A percentile compares a stretch with the other conserved stretches of the same genome.
Evolutionary conservation across 30 jellyfish, hydroid and myxozoan genomes (phyloP).

Genomic region (Sanderia malayensis): DNA sequence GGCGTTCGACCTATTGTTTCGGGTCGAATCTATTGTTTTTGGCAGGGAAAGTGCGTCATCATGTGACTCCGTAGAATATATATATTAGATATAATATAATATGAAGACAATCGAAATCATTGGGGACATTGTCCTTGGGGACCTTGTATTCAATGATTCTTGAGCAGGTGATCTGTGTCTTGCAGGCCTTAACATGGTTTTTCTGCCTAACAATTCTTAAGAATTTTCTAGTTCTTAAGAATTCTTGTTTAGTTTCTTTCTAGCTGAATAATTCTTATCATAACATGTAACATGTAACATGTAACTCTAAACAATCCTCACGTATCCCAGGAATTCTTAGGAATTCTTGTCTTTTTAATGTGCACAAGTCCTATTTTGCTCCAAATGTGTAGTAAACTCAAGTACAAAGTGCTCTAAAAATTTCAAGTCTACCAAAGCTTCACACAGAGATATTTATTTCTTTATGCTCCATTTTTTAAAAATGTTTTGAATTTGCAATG

Average conservation of each 20-base stretch:
- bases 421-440: not conserved
- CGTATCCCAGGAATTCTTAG: not conserved
- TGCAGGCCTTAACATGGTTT: not conserved
- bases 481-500: too few relatives aligned
- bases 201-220: not conserved
- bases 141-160: conserved; percentile 2
- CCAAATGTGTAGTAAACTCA: not conserved
- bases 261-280: not conserved
- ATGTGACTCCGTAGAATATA: too few relatives aligned
- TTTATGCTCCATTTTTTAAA: too few relatives aligned
- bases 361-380: not conserved
- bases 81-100: too few relatives aligned
- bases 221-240: not conserved
- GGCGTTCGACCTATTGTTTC: too few relatives aligned
- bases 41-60: too few relatives aligned
- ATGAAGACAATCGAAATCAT: not conserved
- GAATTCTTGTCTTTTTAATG: not conserved
- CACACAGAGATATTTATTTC: too few relatives aligned
- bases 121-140: conserved; percentile 22
- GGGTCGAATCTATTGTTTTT: too few relatives aligned
- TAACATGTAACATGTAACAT: too few relatives aligned
- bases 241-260: not conserved
- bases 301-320: not conserved
- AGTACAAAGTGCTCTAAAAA: not conserved
- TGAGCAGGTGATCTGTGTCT: conserved; percentile 10